A percentile compares a stretch with the other conserved stretches of the same genome.
These are phyloP conservation scores for Melanotaenia pygmaea DNA, from an alignment of 2,797 vertebrate genomes.

Conservation along the genomic window DNA sequence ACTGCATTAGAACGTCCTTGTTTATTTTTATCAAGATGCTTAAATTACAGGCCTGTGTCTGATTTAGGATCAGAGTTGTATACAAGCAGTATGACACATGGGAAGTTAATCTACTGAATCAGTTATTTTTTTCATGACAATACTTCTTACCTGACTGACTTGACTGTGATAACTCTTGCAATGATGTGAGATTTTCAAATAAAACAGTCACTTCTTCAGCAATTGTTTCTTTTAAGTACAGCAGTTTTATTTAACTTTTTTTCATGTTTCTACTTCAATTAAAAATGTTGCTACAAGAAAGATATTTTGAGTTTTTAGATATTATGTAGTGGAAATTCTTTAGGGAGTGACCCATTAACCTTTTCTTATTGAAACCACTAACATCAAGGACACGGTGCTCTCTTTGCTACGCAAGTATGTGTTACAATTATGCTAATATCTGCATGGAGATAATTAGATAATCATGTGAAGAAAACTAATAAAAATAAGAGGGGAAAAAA, in stretches of 20 bases:
- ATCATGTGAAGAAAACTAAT: not conserved
- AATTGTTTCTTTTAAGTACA: no score
- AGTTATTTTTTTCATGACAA: not conserved
- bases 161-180: not conserved
- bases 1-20: not conserved
- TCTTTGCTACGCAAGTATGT: no score
- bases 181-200: not conserved
- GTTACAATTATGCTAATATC: no score
- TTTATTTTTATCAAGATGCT: not conserved
- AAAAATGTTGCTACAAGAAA: not conserved
- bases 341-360: not conserved
- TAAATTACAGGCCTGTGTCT: not conserved
- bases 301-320: not conserved
- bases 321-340: not conserved
- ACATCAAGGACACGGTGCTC: no score
- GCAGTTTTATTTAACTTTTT: no score
- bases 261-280: no score
- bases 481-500: not conserved
- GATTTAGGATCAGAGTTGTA: not conserved
- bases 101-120: not conserved
- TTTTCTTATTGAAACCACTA: not conserved
- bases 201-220: not conserved
- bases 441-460: no score
- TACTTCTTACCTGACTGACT: not conserved
- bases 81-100: not conserved